phyloP scores from a whole-genome alignment of 2,888 invertebrate species.

The Perdita meconis region DNA sequence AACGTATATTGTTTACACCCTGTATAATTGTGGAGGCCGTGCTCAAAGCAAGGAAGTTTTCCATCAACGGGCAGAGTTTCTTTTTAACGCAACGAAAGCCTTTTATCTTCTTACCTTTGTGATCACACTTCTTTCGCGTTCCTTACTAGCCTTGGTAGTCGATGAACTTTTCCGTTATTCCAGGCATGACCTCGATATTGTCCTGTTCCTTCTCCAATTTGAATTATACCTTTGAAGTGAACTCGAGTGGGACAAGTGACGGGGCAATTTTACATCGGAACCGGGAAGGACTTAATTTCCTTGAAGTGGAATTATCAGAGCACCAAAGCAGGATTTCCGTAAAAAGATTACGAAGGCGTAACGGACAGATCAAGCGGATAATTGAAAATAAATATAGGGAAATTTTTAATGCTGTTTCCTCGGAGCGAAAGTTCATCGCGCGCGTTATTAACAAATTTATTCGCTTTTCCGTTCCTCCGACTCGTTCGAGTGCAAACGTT shows the following conservation, averaged over 20 bases:
- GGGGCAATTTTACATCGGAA: background rate
- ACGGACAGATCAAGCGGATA: background rate
- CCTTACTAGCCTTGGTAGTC: background rate
- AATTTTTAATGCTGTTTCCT: background rate
- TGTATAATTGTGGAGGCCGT: background rate
- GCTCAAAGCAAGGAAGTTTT: conserved; percentile 3
- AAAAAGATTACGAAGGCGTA: too few relatives aligned
- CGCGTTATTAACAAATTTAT: conserved; percentile 7
- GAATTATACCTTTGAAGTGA: background rate
- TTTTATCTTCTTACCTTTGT: background rate
- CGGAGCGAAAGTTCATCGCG: background rate
- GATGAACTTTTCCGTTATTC: conserved; percentile 17
- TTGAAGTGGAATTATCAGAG: background rate
- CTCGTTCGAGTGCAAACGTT: background rate
- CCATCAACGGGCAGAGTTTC: background rate
- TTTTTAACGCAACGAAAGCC: background rate
- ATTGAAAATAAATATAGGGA: conserved; percentile 6
- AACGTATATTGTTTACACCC: too few relatives aligned
- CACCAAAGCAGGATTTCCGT: too few relatives aligned
- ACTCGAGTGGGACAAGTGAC: background rate
- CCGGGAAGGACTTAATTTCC: background rate
- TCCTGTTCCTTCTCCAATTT: background rate
- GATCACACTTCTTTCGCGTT: background rate
- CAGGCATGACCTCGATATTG: conserved; percentile 17
- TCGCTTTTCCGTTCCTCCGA: background rate